These are phyloP conservation scores for Diarsia brunnea DNA, from an alignment of 2,888 invertebrate species.

Conservation along the genomic window DNA sequence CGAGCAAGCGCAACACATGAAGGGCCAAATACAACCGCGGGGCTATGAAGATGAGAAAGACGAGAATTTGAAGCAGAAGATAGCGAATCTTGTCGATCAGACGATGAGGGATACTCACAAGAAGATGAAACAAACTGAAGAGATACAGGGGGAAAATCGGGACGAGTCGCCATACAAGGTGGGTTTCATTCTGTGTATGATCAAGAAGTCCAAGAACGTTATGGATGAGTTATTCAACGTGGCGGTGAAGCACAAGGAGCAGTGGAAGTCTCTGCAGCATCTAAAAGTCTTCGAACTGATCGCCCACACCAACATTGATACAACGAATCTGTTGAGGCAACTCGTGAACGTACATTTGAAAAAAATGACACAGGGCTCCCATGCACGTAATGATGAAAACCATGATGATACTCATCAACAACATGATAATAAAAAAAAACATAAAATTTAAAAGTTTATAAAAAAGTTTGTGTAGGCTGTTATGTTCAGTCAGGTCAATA, in stretches of 20 bases:
- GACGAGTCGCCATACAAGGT: constrained; percentile 76
- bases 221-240: constrained; percentile 84
- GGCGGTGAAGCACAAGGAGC: constrained; percentile 82
- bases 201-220: constrained; percentile 82
- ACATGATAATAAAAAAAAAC: too few relatives aligned
- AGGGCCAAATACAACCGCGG: background rate
- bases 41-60: constrained; percentile 71
- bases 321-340: constrained; percentile 81
- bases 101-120: constrained; percentile 79
- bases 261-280: constrained; percentile 84
- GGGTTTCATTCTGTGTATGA: constrained; percentile 82
- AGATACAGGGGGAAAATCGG: constrained; percentile 71
- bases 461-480: background rate
- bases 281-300: constrained; percentile 85
- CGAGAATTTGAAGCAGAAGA: constrained; percentile 78
- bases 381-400: too few relatives aligned
- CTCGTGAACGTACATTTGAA: constrained; percentile 81
- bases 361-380: too few relatives aligned
- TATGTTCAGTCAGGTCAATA: constrained; percentile 14
- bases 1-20: background rate
- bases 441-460: constrained; percentile 36
- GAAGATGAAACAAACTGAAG: constrained; percentile 75
- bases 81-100: constrained; percentile 79
- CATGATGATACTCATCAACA: too few relatives aligned
- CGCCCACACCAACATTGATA: constrained; percentile 85